phyloP scores from a whole-genome alignment of 1,140 invertebrate species.

The Marisa cornuarietis region DNA sequence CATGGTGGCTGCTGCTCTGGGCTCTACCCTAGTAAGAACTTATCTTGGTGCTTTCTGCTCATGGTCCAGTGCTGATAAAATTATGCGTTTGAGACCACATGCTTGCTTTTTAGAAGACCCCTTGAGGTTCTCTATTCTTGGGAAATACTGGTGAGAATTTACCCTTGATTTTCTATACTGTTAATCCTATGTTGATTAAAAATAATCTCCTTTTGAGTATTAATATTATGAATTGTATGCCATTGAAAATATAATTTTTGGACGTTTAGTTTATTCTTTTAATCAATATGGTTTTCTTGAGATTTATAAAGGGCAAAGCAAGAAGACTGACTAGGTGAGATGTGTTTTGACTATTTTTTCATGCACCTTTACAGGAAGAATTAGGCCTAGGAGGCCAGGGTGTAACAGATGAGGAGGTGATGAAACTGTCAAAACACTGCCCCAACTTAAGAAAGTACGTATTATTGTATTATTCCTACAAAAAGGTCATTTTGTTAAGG shows the following conservation, averaged over 20 bases:
- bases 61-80: background rate
- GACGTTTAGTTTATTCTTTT: background rate
- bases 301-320: too few species aligned
- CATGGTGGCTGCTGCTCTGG: constrained; percentile 31
- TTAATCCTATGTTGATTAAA: background rate
- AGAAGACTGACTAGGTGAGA: background rate
- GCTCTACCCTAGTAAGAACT: constrained; percentile 34
- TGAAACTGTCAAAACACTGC: constrained; percentile 40
- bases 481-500: too few species aligned
- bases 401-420: constrained; percentile 45
- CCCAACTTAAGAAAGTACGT: constrained; percentile 53
- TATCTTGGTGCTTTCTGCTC: background rate
- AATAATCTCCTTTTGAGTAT: too few species aligned
- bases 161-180: background rate
- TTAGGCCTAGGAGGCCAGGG: constrained; percentile 43
- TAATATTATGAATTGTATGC: too few species aligned
- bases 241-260: background rate
- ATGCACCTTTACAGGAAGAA: constrained; percentile 44
- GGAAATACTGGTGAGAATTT: background rate
- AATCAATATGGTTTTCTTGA: background rate
- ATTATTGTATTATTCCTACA: too few species aligned
- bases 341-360: background rate
- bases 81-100: too few species aligned
- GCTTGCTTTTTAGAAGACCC: too few species aligned
- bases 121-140: background rate